Evolutionary conservation across 2,113 vertebrate genomes (phyloP).

Genomic region (Caranx ignobilis): DNA sequence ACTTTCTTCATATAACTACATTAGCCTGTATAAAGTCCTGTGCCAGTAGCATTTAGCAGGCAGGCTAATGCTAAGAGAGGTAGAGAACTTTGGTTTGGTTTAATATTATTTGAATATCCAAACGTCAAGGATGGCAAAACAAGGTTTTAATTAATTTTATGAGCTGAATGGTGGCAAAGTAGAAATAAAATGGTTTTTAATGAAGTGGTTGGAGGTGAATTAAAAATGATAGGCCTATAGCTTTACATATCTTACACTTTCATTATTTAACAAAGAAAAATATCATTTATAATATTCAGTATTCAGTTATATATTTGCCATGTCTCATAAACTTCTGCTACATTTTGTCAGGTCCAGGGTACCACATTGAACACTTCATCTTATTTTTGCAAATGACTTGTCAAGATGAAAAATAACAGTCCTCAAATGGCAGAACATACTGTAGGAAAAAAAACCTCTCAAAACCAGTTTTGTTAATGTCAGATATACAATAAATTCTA

Average conservation of each 20-base stretch:
- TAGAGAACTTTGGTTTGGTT: no score
- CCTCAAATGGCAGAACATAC: background rate
- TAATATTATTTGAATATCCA: no score
- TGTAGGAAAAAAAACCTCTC: background rate
- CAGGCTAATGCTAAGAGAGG: no score
- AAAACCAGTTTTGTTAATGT: background rate
- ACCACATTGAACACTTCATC: no score
- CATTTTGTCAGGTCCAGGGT: background rate
- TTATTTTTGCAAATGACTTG: background rate
- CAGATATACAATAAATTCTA: background rate
- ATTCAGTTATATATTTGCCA: background rate
- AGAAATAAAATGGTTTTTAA: no score
- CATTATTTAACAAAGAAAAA: background rate
- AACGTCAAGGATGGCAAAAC: no score
- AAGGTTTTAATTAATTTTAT: no score
- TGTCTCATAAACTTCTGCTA: background rate
- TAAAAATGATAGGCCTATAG: background rate
- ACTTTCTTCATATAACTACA: no score
- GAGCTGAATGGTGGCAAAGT: no score
- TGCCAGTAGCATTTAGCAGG: no score
- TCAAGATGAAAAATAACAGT: background rate
- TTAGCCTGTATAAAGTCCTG: no score
- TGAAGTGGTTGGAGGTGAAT: no score
- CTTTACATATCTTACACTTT: background rate
- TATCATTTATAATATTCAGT: background rate